Conservation (phyloP, 1,140 invertebrate genomes). For the Xylocopa sonorina region DNA sequence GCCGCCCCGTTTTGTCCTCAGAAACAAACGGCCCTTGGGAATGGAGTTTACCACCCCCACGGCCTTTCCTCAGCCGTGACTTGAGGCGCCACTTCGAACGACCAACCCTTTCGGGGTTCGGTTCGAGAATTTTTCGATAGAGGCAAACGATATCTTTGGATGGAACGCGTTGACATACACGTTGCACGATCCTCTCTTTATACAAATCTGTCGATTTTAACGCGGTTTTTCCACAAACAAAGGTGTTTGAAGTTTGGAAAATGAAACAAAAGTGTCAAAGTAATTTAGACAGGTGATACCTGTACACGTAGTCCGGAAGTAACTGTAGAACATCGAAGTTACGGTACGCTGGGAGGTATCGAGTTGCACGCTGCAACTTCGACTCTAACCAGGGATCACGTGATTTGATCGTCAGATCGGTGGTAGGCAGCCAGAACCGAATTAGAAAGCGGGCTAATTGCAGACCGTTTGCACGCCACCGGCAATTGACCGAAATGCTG, state of each 20-base stretch:
- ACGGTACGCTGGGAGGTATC: slow-evolving; percentile 19
- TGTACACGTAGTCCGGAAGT: not conserved
- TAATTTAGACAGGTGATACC: no score
- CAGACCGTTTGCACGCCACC: slow-evolving; percentile 74
- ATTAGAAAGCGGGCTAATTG: slow-evolving; percentile 77
- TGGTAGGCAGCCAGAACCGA: slow-evolving; percentile 65
- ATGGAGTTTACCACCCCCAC: slow-evolving; percentile 55
- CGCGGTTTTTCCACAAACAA: no score
- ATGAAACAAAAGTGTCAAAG: no score
- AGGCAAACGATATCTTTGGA: not conserved
- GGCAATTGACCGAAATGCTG: slow-evolving; percentile 71
- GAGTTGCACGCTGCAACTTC: slow-evolving; percentile 63
- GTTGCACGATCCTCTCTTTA: no score
- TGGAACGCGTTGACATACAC: no score
- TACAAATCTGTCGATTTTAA: no score
- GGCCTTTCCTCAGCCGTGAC: not conserved
- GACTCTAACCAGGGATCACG: slow-evolving; percentile 65
- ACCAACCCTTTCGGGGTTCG: not conserved
- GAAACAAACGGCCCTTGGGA: slow-evolving; percentile 51
- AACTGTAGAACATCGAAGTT: slow-evolving; percentile 16
- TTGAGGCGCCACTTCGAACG: slow-evolving; percentile 9
- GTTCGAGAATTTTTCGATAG: slow-evolving; percentile 12
- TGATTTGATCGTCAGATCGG: slow-evolving; percentile 75
- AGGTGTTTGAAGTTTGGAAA: no score
- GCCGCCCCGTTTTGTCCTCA: slow-evolving; percentile 24